Evolutionary conservation across 1,140 invertebrate genomes (phyloP), one percentile per base, ranked within the genome.

Genomic region (Sminthurides bifidus): DNA sequence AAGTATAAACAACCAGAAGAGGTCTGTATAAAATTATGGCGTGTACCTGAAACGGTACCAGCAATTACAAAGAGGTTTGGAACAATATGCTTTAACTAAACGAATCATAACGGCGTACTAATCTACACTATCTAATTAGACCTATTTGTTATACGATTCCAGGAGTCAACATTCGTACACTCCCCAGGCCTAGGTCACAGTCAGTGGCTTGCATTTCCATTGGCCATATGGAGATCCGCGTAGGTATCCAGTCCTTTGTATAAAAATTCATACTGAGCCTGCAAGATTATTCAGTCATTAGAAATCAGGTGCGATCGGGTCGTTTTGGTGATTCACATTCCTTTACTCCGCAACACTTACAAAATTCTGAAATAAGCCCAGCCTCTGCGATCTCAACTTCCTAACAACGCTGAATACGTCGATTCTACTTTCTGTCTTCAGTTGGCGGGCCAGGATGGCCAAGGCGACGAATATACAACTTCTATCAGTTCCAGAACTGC

Each of bases 201-300:
- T 57, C 48, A 52, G 43, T 65, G 44, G 38, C 60, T 27, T 49
- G 54, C 51, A 56, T 59, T 56, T 54, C 65, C 55, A 52, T 61
- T 55, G 40, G 63, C 45, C 41, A 66, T 83, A 73, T 89, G 85
- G 61, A 89, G 77, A 70, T 92, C 87, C 59, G 86, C 81, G 70
- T 89, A 91, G 72, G 89, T 89, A 53, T 87, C 78, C 70, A 91
- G 84, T 69, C 86, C 86, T 72, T 86, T 82, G 75, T 91, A 84
- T 65, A 89, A 75, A 75, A 92, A 91, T 77, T 91, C 87, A 70
- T 90, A 92, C 73, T 91, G 87, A 68, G 85, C 80, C 87, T 90
- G 74, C 17, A 81, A 79, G 65, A 33, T 62, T 67, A 68, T 53
- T 64, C 15, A 51, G 27, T 24, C 5, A 6, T 12, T 54, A 33